phyloP scores from a whole-genome alignment of 2,113 vertebrate genomes.

The Tichodroma muraria region DNA sequence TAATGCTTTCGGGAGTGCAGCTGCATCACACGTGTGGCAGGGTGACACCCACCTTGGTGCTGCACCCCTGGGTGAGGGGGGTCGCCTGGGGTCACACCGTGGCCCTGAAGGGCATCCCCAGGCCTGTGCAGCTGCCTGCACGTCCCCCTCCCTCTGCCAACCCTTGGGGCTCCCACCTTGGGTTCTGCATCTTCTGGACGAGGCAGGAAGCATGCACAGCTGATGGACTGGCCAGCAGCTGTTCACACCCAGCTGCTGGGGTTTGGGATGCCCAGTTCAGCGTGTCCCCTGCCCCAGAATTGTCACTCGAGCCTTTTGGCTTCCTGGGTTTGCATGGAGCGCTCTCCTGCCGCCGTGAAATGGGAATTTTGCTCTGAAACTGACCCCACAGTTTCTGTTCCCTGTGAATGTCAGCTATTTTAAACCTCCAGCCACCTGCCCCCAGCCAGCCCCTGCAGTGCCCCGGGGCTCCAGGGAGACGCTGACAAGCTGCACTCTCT shows the following conservation, averaged over 20 bases:
- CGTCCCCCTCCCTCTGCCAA: not conserved
- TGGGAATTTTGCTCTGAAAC: fast-evolving
- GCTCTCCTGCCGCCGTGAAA: fast-evolving
- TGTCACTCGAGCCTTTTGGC: not conserved
- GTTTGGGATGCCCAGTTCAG: not conserved
- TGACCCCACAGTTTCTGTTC: not conserved
- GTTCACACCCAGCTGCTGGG: fast-evolving
- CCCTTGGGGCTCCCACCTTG: not conserved
- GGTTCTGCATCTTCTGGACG: not conserved
- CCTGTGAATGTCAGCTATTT: not conserved
- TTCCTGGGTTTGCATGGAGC: not conserved
- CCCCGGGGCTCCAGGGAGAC: not conserved
- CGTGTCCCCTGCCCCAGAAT: fast-evolving
- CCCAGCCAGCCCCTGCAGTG: not conserved
- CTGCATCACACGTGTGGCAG: fast-evolving
- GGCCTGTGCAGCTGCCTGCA: not conserved
- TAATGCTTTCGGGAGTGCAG: not conserved
- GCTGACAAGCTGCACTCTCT: not conserved
- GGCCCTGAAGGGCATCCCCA: too few species aligned
- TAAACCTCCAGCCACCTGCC: not conserved
- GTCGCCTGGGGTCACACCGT: fast-evolving
- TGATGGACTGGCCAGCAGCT: not conserved
- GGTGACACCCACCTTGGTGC: fast-evolving
- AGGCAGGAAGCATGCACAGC: not conserved
- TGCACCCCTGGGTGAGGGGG: not conserved